Evolutionary conservation across 2,113 vertebrate species (phyloP).

Genomic region (Erythrolamprus reginae): DNA sequence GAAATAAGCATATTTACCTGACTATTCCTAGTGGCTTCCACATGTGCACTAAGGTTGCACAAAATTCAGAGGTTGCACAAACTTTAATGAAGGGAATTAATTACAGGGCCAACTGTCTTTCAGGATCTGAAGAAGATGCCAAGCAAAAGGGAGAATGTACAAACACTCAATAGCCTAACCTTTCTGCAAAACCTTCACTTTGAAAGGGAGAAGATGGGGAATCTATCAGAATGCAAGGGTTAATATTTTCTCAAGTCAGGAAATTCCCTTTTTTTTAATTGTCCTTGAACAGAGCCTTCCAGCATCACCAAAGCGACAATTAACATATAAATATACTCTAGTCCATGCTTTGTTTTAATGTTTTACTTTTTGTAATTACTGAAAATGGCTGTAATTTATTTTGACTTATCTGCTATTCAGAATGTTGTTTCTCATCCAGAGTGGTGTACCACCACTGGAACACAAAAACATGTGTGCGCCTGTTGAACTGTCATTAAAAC

Average conservation of each 20-base stretch:
- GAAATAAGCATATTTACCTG: background rate
- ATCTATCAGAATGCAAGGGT: slow-evolving; percentile 36
- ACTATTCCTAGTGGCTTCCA: no score
- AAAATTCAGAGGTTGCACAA: background rate
- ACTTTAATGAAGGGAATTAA: no score
- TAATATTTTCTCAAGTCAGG: slow-evolving; percentile 50
- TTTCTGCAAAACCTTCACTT: background rate
- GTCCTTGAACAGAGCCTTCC: slow-evolving; percentile 55
- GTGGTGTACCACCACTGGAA: slow-evolving; percentile 33
- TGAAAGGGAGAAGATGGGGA: background rate
- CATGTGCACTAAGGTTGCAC: background rate
- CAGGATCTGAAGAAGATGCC: background rate
- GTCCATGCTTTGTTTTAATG: slow-evolving; percentile 64
- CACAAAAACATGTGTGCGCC: slow-evolving; percentile 25
- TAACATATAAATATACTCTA: slow-evolving; percentile 73
- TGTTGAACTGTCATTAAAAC: background rate
- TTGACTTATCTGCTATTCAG: slow-evolving; percentile 53
- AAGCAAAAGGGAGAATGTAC: background rate
- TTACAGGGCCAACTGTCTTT: background rate
- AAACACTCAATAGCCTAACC: background rate
- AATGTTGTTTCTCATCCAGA: slow-evolving; percentile 52
- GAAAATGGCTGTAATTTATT: slow-evolving; percentile 67
- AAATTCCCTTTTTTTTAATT: slow-evolving; percentile 59
- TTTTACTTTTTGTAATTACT: slow-evolving; percentile 75
- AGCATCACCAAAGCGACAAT: slow-evolving; percentile 57